Conservation (phyloP, 1,140 invertebrate genomes). For the Ceratosolen solmsi region DNA sequence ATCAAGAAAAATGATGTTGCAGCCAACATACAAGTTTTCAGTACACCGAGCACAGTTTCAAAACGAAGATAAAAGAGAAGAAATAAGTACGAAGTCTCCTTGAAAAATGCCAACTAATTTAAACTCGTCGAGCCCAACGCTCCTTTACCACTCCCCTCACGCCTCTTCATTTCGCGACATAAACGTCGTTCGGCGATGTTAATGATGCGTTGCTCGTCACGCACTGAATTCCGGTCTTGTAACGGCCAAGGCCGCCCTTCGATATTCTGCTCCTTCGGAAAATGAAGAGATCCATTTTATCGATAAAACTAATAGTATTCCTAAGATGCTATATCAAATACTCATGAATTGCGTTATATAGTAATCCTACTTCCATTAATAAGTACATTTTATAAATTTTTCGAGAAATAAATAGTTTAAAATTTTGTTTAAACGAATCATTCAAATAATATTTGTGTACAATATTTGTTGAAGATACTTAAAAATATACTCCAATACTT, state of each 20-base stretch:
- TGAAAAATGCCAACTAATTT: background rate
- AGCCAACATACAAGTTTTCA: background rate
- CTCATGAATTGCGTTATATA: too few relatives aligned
- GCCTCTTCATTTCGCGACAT: background rate
- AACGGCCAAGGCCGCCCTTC: slow-evolving; percentile 47
- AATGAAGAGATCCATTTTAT: background rate
- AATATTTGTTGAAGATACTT: too few relatives aligned
- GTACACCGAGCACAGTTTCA: background rate
- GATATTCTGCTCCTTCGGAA: slow-evolving; percentile 16
- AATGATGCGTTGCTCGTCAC: slow-evolving; percentile 55
- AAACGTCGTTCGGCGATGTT: slow-evolving; percentile 41
- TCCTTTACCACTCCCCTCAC: background rate
- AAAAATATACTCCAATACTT: too few relatives aligned
- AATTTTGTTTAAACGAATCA: too few relatives aligned
- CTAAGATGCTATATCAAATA: too few relatives aligned
- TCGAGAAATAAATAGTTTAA: too few relatives aligned
- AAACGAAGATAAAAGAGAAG: background rate
- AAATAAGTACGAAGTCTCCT: background rate
- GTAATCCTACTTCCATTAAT: too few relatives aligned
- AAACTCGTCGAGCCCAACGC: background rate
- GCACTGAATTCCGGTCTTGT: slow-evolving; percentile 45
- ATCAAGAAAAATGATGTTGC: background rate
- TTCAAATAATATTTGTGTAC: too few relatives aligned
- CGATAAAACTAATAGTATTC: background rate
- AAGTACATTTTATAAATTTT: too few relatives aligned